Evolutionary conservation across 1,140 invertebrate species (phyloP), one percentile per base, ranked within the genome.

Genomic region (Nymphalis io): DNA sequence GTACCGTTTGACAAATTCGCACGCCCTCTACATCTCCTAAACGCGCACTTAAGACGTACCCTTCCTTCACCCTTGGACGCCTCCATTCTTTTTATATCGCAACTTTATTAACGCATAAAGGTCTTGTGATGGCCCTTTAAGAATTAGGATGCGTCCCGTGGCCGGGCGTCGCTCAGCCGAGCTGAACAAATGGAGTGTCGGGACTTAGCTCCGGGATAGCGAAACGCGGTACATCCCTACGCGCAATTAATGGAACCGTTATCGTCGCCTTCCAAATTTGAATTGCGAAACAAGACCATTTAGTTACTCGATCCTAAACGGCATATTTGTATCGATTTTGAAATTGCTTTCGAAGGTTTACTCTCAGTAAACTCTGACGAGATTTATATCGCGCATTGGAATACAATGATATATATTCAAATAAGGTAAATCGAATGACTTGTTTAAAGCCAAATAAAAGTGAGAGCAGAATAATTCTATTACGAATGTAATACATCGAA

Each of bases 71-170:
- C 87, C 88, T 88, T 81, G 88, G 87, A 88, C 84, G 87, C 87
- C 80, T 88, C 80, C 77, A 80, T 88, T 88, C 89, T 91, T 91
- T 90, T 90, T 90, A 91, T 91, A 91, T 91, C 85, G 84, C 87
- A 90, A 90, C 88, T 91, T 91, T 91, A 91, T 91, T 91, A 91
- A 90, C 89, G 89, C 80, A 90, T 91, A 91, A 91, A 91, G 89
- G 89, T 88, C 88, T 87, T 73, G 74, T 85, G 88, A 91, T 91
- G 87, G 88, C 85, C 88, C 86, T 87, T 88, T 88, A 88, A 89
- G 89, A 90, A 90, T 91, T 90, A 91, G 86, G 86, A 88, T 84
- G 82, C 86, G 87, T 87, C 86, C 87, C 84, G 79, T 70, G 76
- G 79, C 72, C 82, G 76, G 71, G 78, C 73, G 76, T 20, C 60